Evolutionary conservation across 2,797 vertebrate genomes (phyloP).

Genomic region (Hippoglossus hippoglossus): DNA sequence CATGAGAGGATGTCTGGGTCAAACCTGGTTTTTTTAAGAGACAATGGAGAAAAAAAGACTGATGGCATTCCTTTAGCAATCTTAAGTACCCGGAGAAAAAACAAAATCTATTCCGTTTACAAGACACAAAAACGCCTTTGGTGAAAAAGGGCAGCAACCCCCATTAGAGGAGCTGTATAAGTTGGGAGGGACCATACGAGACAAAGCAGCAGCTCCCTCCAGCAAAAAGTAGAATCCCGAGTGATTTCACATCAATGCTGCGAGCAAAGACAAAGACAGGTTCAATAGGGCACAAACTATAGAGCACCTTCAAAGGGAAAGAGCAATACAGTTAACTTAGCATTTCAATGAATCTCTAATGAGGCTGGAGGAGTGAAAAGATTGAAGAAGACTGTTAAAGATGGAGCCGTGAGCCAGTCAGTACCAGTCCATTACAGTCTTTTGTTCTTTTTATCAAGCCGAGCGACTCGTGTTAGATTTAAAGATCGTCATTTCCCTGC

Average conservation of each 20-base stretch:
- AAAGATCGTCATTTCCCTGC: not conserved
- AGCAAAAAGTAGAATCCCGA: constrained; percentile 51
- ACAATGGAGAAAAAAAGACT: constrained; percentile 37
- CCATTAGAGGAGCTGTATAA: constrained; percentile 49
- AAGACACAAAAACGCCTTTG: constrained; percentile 31
- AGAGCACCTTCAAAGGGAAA: constrained; percentile 60
- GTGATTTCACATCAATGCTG: constrained; percentile 63
- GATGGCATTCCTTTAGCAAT: constrained; percentile 42
- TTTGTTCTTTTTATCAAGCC: constrained; percentile 41
- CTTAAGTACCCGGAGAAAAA: constrained; percentile 4
- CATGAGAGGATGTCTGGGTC: constrained; percentile 43
- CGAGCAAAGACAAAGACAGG: constrained; percentile 62
- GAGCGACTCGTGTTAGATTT: constrained; percentile 20
- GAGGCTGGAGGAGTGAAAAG: constrained; percentile 5
- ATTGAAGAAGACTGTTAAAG: constrained; percentile 34
- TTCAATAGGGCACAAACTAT: constrained; percentile 49
- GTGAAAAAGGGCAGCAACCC: constrained; percentile 59
- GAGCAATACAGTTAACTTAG: constrained; percentile 62
- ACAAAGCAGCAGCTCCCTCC: constrained; percentile 60
- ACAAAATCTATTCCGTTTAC: constrained; percentile 27
- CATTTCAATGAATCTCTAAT: constrained; percentile 75
- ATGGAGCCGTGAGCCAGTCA: constrained; percentile 28
- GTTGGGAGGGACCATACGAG: constrained; percentile 41
- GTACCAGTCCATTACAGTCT: constrained; percentile 33
- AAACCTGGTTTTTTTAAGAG: constrained; percentile 27